These are phyloP conservation scores for Spodoptera frugiperda DNA, from an alignment of 1,140 invertebrate genomes.

Conservation along the genomic window DNA sequence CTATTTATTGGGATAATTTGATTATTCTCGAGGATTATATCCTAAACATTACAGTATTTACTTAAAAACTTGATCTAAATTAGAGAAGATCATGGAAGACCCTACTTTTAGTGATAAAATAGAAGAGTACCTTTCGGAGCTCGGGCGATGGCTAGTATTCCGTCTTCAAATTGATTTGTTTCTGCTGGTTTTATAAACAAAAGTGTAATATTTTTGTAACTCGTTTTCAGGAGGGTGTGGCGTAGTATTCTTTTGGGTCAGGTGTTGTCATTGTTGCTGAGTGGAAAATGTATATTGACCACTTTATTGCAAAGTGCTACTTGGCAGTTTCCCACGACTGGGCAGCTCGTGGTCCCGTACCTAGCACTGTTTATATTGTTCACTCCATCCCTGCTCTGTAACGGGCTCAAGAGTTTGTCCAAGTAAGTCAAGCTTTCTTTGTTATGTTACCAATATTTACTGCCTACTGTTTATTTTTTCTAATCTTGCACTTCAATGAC, in stretches of 20 bases:
- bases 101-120: slow-evolving; percentile 88
- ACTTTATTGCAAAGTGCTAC: slow-evolving; percentile 90
- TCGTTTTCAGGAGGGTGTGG: slow-evolving; percentile 89
- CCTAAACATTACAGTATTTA: slow-evolving; percentile 47
- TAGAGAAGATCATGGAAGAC: slow-evolving; percentile 66
- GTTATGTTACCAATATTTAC: neutral
- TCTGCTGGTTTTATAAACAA: slow-evolving; percentile 50
- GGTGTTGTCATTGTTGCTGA: slow-evolving; percentile 91
- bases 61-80: slow-evolving; percentile 44
- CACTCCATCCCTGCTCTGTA: slow-evolving; percentile 91
- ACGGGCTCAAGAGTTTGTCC: slow-evolving; percentile 89
- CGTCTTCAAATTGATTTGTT: slow-evolving; percentile 40
- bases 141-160: slow-evolving; percentile 88
- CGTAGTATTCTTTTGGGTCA: slow-evolving; percentile 92
- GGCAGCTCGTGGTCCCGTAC: slow-evolving; percentile 94
- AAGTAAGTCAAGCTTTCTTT: slow-evolving; percentile 78
- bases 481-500: neutral
- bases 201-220: slow-evolving; percentile 44
- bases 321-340: slow-evolving; percentile 91
- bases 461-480: neutral
- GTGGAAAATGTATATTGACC: slow-evolving; percentile 91
- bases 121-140: slow-evolving; percentile 88
- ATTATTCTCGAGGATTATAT: slow-evolving; percentile 43
- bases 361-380: slow-evolving; percentile 91
- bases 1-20: slow-evolving; percentile 54